Conservation (phyloP, 2,888 invertebrate species). For the Margaritifera margaritifera region DNA sequence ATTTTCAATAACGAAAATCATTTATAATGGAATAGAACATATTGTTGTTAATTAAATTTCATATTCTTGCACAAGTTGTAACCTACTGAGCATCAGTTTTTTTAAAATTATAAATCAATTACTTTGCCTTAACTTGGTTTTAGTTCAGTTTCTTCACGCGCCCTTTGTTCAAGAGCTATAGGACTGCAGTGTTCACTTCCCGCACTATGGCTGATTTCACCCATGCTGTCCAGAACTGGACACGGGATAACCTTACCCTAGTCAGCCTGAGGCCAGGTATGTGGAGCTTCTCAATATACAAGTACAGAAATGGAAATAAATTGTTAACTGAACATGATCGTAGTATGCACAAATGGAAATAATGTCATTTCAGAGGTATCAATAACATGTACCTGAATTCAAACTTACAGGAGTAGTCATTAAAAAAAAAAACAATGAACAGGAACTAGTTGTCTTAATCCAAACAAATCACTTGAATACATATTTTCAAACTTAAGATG, state of each 20-base stretch:
- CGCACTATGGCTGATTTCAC: slow-evolving; percentile 37
- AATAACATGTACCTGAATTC: neutral
- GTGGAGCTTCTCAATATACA: neutral
- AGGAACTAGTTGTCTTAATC: too few species aligned
- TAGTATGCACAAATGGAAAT: neutral
- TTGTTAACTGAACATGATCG: neutral
- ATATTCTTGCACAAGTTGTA: too few species aligned
- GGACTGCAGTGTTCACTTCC: slow-evolving; percentile 35
- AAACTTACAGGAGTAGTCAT: too few species aligned
- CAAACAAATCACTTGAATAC: too few species aligned
- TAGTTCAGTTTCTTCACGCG: slow-evolving; percentile 64
- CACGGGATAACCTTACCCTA: slow-evolving; percentile 43
- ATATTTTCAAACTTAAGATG: too few species aligned
- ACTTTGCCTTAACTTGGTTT: slow-evolving; percentile 32
- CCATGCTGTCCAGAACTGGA: slow-evolving; percentile 49
- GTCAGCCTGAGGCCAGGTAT: slow-evolving; percentile 49
- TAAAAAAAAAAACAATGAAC: too few species aligned
- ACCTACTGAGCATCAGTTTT: neutral
- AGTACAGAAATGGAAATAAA: neutral
- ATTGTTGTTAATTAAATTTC: too few species aligned
- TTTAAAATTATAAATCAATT: neutral
- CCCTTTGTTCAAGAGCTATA: slow-evolving; percentile 62
- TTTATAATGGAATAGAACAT: too few species aligned
- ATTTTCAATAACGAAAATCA: too few species aligned
- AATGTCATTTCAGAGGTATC: neutral